Conservation (phyloP, 2,888 invertebrate genomes). For the Elysia crispata region DNA sequence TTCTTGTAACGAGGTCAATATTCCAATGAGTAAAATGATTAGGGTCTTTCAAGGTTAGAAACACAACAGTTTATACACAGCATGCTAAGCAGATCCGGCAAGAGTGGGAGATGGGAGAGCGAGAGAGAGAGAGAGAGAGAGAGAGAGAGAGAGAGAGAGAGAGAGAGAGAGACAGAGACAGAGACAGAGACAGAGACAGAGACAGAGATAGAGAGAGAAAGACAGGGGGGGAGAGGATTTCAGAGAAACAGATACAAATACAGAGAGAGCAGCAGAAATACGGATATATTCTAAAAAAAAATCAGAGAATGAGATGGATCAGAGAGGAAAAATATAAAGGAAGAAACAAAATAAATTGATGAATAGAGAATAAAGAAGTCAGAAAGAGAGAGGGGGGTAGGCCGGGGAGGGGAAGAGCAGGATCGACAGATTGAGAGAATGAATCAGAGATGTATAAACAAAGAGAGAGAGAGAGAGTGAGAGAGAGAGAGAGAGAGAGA, state of each 20-base stretch:
- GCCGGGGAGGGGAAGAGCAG: too few relatives aligned
- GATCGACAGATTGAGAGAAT: too few relatives aligned
- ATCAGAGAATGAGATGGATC: too few relatives aligned
- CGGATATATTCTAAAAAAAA: too few relatives aligned
- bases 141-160: neutral
- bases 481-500: neutral
- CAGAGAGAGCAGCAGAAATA: neutral
- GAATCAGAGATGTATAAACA: neutral
- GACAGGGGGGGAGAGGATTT: neutral
- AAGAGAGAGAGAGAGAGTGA: neutral
- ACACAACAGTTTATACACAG: too few relatives aligned
- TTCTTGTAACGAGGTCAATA: too few relatives aligned
- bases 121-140: neutral
- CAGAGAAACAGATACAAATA: neutral
- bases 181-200: neutral
- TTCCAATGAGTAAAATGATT: too few relatives aligned
- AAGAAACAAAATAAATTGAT: too few relatives aligned
- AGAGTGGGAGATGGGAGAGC: neutral
- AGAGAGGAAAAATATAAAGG: too few relatives aligned
- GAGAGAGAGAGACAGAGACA: neutral
- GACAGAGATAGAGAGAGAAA: neutral
- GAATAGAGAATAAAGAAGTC: neutral
- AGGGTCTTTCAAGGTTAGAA: too few relatives aligned
- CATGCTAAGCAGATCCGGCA: too few relatives aligned
- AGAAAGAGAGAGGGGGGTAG: neutral